Evolutionary conservation across 2,797 vertebrate genomes (phyloP), one percentile per base, ranked within the genome.

Genomic region (Gallinago stenura): DNA sequence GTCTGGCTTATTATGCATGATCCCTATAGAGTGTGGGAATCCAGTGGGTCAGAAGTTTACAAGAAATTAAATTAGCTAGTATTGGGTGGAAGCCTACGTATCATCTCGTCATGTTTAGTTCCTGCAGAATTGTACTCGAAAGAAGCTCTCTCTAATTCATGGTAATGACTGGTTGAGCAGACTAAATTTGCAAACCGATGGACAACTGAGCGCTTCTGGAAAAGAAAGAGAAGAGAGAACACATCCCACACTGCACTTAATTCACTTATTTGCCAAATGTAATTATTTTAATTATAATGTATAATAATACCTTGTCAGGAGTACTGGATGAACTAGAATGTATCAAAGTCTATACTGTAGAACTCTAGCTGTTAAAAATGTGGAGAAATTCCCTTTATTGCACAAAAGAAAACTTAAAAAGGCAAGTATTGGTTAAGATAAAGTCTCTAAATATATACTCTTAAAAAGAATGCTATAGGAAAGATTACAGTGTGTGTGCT

Each of bases 271-370:
- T 87, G 65, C 43, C 39, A 62, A 79, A 54, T 69, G 11, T 53
- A 68, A 56, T 91, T 80, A 46, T 84, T 90, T 77, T 50, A 68
- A n/a, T 93, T 51, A 13, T 24, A 61, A 68, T 75, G 17, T 62
- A 92, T 62, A 79, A 2, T 56, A 87, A 53, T 79, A 53, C 7
- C 10, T 75, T 73, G 35, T 58, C 17, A 33, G 31, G 81, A 84
- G 9, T 81, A 15, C 28, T 41, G 28, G 46, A 30, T 37, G 57
- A 78, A 20, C 30, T 2, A 4, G 72, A 62, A 65, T 0, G 2
- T 87, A 31, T 57, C 5, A 2, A 70, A 87, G 71, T 43, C 46
- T 14, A 2, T 58, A 18, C 26, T 25, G 12, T 25, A 83, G 68
- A 56, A 33, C 39, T 64, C 10, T 22, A 7, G 33, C 28, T 83